Evolutionary conservation across 2,888 invertebrate genomes (phyloP), one percentile per base, ranked within the genome.

Genomic region (Athalia circularis): DNA sequence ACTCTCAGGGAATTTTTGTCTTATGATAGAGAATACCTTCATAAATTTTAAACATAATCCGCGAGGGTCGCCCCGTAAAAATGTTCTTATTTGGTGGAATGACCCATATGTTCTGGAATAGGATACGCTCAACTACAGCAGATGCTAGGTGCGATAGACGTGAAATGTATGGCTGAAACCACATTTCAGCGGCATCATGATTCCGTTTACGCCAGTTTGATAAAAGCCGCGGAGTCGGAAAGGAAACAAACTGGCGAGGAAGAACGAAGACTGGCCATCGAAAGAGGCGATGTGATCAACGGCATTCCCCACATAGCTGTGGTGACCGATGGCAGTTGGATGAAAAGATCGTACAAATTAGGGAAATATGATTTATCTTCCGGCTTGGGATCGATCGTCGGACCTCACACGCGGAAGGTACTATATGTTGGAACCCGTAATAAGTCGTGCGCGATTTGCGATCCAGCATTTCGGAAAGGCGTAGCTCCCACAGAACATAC

Each of bases 371-470:
- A 84, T 77, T 83, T 84, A 7, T 61, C 67, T 7, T 81, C 82
- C 43, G 83, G 83, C 11, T 50, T 80, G 4, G 80, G 62, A 50
- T 61, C 70, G 2, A 82, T 85, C n/a, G 64, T 85, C n/a, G 83
- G 80, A 3, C 62, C 52, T 7, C 9, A 68, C 9, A 82, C 84
- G 3, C 43, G 81, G 13, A 85, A 85, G 81, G 77, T 85, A 52
- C 72, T 87, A 6, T 83, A 80, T 70, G 62, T 84, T 43, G 85
- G 85, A 13, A 79, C 86, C 1, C 47, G 83, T 0, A 86, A 87
- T 74, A 87, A 85, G 79, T 86, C 80, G 77, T 87, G 87, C 65
- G 67, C 80, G 7, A 74, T 80, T 3, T 86, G 86, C 75, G 81
- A 80, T n/a, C 75, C 79, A 59, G 81, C 80, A 5, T 78, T 77